Evolutionary conservation across 1,140 invertebrate genomes (phyloP).

Genomic region (Aporrectodea caliginosa): DNA sequence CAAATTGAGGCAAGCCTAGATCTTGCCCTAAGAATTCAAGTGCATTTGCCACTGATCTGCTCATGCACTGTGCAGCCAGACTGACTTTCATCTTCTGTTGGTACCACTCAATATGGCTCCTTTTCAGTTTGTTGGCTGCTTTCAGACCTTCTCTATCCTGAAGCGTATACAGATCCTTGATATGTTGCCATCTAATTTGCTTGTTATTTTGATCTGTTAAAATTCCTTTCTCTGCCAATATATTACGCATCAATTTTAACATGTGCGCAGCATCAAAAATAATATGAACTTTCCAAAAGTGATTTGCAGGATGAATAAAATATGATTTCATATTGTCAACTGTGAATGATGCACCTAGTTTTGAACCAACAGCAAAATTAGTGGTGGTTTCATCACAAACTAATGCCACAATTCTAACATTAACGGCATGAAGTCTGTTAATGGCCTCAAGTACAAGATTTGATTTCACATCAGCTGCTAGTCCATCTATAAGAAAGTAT

Average conservation of each 20-base stretch:
- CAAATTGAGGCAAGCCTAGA: not conserved
- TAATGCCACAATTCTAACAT: not conserved
- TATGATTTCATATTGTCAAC: constrained; percentile 5
- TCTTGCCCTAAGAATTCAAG: not conserved
- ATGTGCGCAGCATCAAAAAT: not conserved
- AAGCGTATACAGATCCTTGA: not conserved
- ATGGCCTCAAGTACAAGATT: not conserved
- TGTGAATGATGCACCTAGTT: constrained; percentile 10
- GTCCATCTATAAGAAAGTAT: not conserved
- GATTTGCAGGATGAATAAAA: not conserved
- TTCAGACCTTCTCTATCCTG: constrained; percentile 11
- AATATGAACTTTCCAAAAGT: not conserved
- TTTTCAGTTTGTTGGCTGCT: not conserved
- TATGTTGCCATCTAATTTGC: not conserved
- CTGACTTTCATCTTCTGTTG: constrained; percentile 14
- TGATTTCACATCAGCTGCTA: constrained; percentile 4
- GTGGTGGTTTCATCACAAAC: constrained; percentile 11
- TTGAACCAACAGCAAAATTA: not conserved
- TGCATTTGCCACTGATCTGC: not conserved
- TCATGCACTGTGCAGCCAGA: not conserved
- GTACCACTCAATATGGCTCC: not conserved
- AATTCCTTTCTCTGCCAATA: not conserved
- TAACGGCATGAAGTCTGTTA: not conserved
- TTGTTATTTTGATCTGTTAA: not conserved
- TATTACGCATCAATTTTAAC: constrained; percentile 15